Evolutionary conservation across 2,888 invertebrate species (phyloP), one percentile per base, ranked within the genome.

Genomic region (Drosophila meridiana): DNA sequence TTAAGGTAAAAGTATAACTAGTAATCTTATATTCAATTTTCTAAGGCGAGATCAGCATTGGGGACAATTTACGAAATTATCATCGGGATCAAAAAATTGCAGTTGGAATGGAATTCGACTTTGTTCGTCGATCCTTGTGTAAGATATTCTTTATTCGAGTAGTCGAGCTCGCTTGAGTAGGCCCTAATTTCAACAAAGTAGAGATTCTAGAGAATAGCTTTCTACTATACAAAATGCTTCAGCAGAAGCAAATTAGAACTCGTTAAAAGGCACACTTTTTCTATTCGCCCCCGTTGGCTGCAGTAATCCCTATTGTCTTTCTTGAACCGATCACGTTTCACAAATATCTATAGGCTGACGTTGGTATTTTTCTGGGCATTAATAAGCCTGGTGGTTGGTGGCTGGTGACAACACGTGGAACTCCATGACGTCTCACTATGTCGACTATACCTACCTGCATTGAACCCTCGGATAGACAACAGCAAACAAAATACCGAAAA

Each of bases 391-490:
- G 90, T 80, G 81, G 80, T 87, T 89, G 87, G 87, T 88, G 90
- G 87, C 88, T 90, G 86, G 83, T 90, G 92, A 91, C 91, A 91
- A 92, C 91, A 88, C 81, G 83, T 85, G 83, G 88, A 88, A 87
- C 89, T 83, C 83, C 89, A 83, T 90, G 91, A 92, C 89, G 87
- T 91, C 91, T 90, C 76, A 83, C 90, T 81, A 36, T 70, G 72
- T 60, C 57, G 42, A 69, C 50, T 78, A 67, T 73, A 83, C 83
- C 89, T 82, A 70, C 79, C 66, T 73, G 68, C 72, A 28, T 14
- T 8, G 14, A 82, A 87, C 80, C 82, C 73, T 68, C 75, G 63
- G 73, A 28, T 50, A 52, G 6, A 85, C 84, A 80, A 78, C 78
- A 66, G 69, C 76, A 73, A 60, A 48, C 45, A 47, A 71, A 78